phyloP scores from a whole-genome alignment of 1,140 invertebrate genomes.

The Polypedilum pembai region DNA sequence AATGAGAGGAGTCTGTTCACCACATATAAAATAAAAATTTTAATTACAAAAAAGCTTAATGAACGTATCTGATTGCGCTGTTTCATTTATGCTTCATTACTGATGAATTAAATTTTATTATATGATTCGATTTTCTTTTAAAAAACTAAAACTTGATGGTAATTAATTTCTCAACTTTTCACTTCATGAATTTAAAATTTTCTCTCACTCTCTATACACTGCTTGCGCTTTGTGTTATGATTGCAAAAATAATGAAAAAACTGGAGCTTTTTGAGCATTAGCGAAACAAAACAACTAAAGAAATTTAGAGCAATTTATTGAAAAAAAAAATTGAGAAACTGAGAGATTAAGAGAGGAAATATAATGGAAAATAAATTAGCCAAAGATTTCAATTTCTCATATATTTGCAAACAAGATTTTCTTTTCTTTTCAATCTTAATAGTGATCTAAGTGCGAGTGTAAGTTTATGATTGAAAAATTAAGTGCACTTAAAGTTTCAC shows the following conservation, averaged over 20 bases:
- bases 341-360: background rate
- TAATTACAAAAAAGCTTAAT: too few species aligned
- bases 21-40: too few species aligned
- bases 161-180: slow-evolving; percentile 14
- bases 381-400: slow-evolving; percentile 12
- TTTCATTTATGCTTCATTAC: slow-evolving; percentile 18
- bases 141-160: background rate
- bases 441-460: background rate
- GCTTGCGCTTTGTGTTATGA: background rate
- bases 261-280: too few species aligned
- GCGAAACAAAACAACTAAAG: background rate
- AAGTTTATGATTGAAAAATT: background rate
- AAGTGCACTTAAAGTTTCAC: background rate
- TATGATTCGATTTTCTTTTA: slow-evolving; percentile 6
- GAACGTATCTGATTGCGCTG: background rate
- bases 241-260: too few species aligned
- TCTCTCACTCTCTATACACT: background rate
- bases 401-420: background rate
- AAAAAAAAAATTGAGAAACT: background rate
- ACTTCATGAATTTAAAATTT: slow-evolving; percentile 9
- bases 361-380: slow-evolving; percentile 3
- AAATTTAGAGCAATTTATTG: background rate
- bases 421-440: too few species aligned
- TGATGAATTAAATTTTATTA: background rate
- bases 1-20: too few species aligned